Percentiles rank a stretch among this genome's conserved stretches.
Evolutionary conservation across 2,113 vertebrate genomes (phyloP).

Genomic region (Albula goreensis): DNA sequence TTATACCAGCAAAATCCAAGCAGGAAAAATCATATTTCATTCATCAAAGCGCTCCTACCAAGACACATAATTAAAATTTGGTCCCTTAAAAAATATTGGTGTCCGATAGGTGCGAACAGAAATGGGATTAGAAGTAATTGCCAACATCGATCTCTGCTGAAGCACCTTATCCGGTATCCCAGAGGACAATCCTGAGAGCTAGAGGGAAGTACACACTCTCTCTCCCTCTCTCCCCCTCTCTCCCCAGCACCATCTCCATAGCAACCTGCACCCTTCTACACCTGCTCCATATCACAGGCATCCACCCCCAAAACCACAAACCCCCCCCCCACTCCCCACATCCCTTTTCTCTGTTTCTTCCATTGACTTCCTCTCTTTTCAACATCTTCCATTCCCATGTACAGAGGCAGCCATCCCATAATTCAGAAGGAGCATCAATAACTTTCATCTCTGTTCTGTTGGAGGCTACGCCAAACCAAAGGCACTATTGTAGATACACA

Average conservation of each 20-base stretch:
- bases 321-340: background rate
- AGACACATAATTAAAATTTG: background rate
- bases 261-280: background rate
- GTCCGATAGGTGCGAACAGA: background rate
- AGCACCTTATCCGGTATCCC: background rate
- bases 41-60: background rate
- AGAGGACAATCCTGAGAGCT: background rate
- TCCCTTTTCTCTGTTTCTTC: background rate
- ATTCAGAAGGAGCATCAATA: background rate
- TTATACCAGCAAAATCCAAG: background rate
- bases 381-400: background rate
- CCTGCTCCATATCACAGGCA: background rate
- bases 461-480: too few relatives aligned
- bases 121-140: background rate
- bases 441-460: background rate
- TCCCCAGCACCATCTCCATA: background rate
- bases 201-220: background rate
- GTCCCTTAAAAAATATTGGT: background rate
- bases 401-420: background rate
- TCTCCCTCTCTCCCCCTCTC: background rate
- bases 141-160: conserved; percentile 1
- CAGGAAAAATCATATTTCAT: background rate
- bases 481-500: too few relatives aligned
- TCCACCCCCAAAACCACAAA: background rate
- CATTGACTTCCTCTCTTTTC: background rate